Percentiles rank a stretch among this genome's conserved stretches.
These are phyloP conservation scores for Criorhina ranunculi DNA, from an alignment of 2,888 invertebrate species.

Conservation along the genomic window DNA sequence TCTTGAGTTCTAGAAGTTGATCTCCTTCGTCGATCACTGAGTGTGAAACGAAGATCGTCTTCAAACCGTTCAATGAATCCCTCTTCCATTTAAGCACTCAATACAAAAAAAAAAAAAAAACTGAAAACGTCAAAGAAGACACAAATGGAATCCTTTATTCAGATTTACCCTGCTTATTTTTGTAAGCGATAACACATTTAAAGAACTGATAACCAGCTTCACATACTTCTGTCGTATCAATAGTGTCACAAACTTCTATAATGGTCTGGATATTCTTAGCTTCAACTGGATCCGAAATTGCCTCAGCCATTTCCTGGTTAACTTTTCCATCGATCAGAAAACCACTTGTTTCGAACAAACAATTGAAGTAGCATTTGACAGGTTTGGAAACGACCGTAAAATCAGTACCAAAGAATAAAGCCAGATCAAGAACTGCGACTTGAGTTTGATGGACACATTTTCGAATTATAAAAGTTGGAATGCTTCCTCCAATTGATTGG, in stretches of 20 bases:
- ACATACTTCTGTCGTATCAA: neutral
- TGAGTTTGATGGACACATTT: neutral
- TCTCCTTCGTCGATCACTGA: no score
- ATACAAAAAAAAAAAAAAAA: no score
- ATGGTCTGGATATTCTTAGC: neutral
- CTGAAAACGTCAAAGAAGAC: no score
- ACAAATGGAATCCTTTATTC: no score
- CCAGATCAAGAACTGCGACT: neutral
- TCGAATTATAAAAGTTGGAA: constrained; percentile 2
- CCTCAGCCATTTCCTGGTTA: neutral
- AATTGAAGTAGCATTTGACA: constrained; percentile 3
- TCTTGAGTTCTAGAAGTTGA: no score
- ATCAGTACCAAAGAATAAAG: neutral
- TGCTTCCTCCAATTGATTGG: neutral
- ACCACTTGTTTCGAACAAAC: neutral
- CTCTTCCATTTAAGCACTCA: no score
- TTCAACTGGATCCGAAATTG: neutral
- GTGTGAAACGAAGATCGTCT: no score
- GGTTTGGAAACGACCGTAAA: neutral
- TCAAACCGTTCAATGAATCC: no score
- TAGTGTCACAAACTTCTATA: neutral
- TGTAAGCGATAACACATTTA: neutral
- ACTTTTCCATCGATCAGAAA: neutral
- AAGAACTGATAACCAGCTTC: constrained; percentile 7
- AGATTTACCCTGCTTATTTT: neutral